These are phyloP conservation scores for Phortica okadai DNA, from an alignment of 2,888 invertebrate genomes.

Conservation along the genomic window DNA sequence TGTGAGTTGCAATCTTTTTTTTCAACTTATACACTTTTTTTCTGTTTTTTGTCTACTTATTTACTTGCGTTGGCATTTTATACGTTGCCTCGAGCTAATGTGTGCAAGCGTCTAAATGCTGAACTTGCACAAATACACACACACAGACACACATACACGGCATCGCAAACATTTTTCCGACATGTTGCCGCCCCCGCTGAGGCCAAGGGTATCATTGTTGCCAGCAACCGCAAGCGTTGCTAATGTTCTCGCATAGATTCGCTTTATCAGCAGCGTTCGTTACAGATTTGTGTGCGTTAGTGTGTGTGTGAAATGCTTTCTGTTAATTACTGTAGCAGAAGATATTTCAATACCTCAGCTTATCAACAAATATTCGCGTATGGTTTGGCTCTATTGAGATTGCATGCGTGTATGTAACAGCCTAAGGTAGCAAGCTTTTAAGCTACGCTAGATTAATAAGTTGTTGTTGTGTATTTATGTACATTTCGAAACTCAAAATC, in stretches of 20 bases:
- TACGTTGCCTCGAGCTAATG: background rate
- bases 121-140: background rate
- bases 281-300: background rate
- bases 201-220: background rate
- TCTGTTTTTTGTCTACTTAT: background rate
- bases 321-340: background rate
- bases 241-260: background rate
- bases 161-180: no score
- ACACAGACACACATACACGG: no score
- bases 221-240: background rate
- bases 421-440: no score
- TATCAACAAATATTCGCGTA: background rate
- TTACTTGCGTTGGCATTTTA: conserved; percentile 10
- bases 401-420: no score
- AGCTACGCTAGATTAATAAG: no score
- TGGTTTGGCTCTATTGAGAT: no score
- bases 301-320: background rate
- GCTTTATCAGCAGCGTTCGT: background rate
- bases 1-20: background rate
- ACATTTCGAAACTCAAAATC: no score
- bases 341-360: background rate
- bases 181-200: background rate
- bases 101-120: background rate
- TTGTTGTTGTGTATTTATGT: no score
- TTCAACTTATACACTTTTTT: background rate